Conservation (phyloP, 2,113 vertebrate species). For the Haemorhous mexicanus region DNA sequence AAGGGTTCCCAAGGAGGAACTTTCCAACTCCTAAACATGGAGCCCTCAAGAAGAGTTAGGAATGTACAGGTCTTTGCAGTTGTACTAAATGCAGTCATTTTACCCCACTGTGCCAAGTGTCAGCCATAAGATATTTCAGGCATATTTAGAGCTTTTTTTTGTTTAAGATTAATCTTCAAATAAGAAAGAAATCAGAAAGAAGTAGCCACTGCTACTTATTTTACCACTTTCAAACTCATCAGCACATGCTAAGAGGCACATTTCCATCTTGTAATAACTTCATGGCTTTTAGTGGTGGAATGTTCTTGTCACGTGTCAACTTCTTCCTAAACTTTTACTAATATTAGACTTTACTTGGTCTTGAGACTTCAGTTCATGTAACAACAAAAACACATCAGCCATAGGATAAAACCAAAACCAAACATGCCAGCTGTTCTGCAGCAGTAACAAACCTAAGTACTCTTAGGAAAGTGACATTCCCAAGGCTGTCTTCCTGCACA, state of each 20-base stretch:
- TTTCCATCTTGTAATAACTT: neutral
- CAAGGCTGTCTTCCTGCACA: neutral
- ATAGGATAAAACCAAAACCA: neutral
- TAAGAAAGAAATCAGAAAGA: neutral
- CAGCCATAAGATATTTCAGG: neutral
- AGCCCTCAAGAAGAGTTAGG: neutral
- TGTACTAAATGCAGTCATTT: neutral
- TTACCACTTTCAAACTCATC: neutral
- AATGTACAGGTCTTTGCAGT: neutral
- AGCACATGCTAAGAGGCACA: neutral
- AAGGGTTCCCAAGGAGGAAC: neutral
- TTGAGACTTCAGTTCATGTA: neutral
- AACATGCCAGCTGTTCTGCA: neutral
- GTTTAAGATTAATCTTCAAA: neutral
- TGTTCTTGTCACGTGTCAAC: neutral
- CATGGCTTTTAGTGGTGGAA: neutral
- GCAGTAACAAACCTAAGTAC: neutral
- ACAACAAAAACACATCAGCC: neutral
- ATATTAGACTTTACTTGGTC: neutral
- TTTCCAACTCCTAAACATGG: neutral
- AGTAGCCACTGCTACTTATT: neutral
- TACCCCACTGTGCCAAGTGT: neutral
- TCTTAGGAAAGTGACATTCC: rapidly evolving
- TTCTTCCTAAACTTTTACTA: neutral
- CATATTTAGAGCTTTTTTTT: neutral